Evolutionary conservation across 2,113 vertebrate genomes (phyloP).

Genomic region (Ailuropoda melanoleuca): DNA sequence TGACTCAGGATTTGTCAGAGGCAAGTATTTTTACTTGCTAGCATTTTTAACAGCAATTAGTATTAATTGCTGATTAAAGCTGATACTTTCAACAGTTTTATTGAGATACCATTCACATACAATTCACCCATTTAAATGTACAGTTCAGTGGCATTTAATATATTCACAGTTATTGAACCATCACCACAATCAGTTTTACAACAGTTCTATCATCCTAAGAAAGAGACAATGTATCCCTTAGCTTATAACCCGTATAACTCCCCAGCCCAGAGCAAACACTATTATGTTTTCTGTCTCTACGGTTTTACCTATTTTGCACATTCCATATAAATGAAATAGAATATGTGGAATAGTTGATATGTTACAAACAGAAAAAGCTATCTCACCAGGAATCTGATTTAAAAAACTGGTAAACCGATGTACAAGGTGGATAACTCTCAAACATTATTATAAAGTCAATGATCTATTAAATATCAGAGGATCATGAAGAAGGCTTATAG

Average conservation of each 20-base stretch:
- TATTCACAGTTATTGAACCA: neutral
- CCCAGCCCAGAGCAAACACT: neutral
- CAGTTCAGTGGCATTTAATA: neutral
- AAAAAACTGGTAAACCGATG: neutral
- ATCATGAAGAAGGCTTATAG: neutral
- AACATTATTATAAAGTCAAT: neutral
- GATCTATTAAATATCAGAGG: neutral
- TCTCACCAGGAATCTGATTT: neutral
- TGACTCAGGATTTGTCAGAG: neutral
- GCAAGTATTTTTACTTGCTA: neutral
- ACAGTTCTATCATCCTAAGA: neutral
- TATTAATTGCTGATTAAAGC: neutral
- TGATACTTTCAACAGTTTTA: neutral
- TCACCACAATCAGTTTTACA: neutral
- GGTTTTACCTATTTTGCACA: neutral
- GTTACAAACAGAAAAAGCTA: neutral
- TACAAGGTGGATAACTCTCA: neutral
- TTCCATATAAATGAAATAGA: neutral
- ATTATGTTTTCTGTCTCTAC: neutral
- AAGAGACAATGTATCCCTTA: neutral
- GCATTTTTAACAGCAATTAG: neutral
- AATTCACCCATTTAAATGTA: neutral
- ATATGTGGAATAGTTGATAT: neutral
- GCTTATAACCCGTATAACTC: too few species aligned
- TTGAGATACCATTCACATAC: neutral